phyloP scores from a whole-genome alignment of 2,113 vertebrate genomes.

The Erinaceus europaeus region DNA sequence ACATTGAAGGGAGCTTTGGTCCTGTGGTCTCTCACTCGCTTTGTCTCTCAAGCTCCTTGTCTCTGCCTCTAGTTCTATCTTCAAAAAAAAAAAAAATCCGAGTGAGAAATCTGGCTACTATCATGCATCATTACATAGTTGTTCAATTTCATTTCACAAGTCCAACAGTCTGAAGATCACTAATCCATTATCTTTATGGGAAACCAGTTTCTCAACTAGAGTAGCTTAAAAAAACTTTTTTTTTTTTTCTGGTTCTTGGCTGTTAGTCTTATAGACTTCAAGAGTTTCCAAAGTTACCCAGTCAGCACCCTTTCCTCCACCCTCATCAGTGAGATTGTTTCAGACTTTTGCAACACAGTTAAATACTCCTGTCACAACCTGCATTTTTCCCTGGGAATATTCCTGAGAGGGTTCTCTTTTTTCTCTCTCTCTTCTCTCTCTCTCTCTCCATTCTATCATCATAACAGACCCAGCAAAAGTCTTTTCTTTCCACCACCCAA shows the following conservation, averaged over 20 bases:
- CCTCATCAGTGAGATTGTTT: background rate
- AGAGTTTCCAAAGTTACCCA: background rate
- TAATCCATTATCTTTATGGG: background rate
- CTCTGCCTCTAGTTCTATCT: too few species aligned
- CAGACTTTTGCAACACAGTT: background rate
- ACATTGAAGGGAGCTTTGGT: too few species aligned
- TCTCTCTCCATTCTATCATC: background rate
- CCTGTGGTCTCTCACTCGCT: too few species aligned
- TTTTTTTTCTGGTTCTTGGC: background rate
- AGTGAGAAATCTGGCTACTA: background rate
- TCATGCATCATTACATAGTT: background rate
- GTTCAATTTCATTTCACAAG: background rate
- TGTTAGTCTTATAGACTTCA: background rate
- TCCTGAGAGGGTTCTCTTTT: background rate
- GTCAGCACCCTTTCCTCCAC: background rate
- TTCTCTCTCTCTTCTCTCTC: background rate
- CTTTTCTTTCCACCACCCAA: background rate
- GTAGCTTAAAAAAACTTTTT: too few species aligned
- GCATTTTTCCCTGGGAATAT: background rate
- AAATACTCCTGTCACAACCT: background rate
- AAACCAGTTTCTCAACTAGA: background rate
- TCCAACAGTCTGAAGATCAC: background rate
- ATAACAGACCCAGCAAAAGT: background rate
- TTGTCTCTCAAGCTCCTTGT: too few species aligned
- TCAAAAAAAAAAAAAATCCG: too few species aligned